These are phyloP conservation scores for chimpanzee (Pan troglodytes) DNA, from an alignment of 2,113 vertebrate genomes.

Conservation along the genomic window NHGRI_mPanTro3-v2.1_pri NC_072402.2:121803501-121804000, in stretches of 20 bases:
- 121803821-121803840: background rate
- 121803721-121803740: background rate
- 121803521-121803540: background rate
- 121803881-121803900: background rate
- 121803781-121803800: background rate
- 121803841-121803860: constrained; percentile 11
- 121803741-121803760: background rate
- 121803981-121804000: background rate
- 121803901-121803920: background rate
- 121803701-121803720: fast-evolving
- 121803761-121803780: background rate
- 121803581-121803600: background rate
- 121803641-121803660: background rate
- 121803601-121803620: background rate
- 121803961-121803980: background rate
- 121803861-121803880: background rate
- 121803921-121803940: background rate
- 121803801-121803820: background rate
- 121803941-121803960: background rate
- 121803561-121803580: background rate
- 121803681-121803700: background rate
- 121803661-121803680: background rate
- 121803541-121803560: background rate
- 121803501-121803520: background rate
- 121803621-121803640: background rate